These are phyloP conservation scores for Callospermophilus lateralis DNA, from an alignment of 2,113 vertebrate species.

Conservation along the genomic window DNA sequence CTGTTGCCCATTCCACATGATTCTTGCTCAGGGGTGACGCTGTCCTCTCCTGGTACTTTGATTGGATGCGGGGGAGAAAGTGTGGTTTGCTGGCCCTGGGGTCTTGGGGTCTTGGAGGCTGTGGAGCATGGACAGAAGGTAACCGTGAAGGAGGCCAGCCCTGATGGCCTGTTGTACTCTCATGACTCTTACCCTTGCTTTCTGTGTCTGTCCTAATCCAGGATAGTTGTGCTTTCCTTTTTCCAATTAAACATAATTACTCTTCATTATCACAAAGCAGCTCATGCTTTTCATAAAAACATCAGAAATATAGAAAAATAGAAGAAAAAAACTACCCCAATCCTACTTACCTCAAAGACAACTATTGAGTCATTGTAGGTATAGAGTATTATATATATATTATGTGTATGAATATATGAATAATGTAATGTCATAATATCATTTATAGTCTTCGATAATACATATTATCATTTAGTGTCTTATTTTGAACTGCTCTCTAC, in stretches of 20 bases:
- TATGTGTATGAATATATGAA: neutral
- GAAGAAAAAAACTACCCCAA: neutral
- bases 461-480: neutral
- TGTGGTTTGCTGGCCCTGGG: neutral
- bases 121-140: neutral
- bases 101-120: neutral
- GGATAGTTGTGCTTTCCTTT: constrained; percentile 22
- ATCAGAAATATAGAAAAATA: constrained; percentile 12
- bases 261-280: constrained; percentile 49
- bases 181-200: neutral
- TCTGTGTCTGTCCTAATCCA: neutral
- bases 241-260: constrained; percentile 50
- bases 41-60: neutral
- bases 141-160: neutral
- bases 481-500: neutral
- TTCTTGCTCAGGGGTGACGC: neutral
- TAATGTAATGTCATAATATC: neutral
- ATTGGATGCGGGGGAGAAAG: neutral
- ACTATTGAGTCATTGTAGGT: neutral
- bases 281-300: neutral
- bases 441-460: neutral
- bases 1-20: neutral
- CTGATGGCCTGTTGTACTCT: too few relatives aligned
- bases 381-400: neutral
- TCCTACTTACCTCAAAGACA: neutral